These are phyloP conservation scores for Euschistus heros DNA, from an alignment of 1,140 invertebrate genomes.

Conservation along the genomic window DNA sequence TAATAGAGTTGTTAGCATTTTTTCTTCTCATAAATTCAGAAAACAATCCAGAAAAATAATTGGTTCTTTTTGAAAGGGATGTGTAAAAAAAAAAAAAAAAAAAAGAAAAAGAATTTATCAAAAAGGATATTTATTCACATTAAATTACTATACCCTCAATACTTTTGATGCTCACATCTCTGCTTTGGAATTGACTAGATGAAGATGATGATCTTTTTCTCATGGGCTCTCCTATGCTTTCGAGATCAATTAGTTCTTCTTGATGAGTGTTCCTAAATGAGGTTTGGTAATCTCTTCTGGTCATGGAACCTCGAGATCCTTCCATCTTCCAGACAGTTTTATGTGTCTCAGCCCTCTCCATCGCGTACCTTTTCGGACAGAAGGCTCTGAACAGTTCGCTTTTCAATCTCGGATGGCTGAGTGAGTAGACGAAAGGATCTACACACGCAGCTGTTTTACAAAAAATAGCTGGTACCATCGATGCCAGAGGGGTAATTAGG, in stretches of 20 bases:
- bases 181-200: no score
- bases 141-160: no score
- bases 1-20: no score
- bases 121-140: no score
- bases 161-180: no score
- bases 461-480: slow-evolving; percentile 64
- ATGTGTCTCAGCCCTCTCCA: slow-evolving; percentile 8
- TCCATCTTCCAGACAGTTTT: slow-evolving; percentile 19
- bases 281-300: background rate
- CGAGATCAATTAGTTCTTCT: background rate
- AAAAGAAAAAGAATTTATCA: no score
- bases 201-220: background rate
- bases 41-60: no score
- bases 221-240: background rate
- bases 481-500: slow-evolving; percentile 50
- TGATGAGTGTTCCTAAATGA: background rate
- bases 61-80: no score
- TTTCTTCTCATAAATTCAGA: no score
- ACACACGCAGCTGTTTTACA: slow-evolving; percentile 62
- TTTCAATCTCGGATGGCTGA: slow-evolving; percentile 56
- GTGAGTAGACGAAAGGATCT: slow-evolving; percentile 63
- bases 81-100: no score
- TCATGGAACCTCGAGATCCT: slow-evolving; percentile 7
- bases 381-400: slow-evolving; percentile 40
- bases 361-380: slow-evolving; percentile 24